phyloP scores from a whole-genome alignment of 1,140 invertebrate genomes.

The Apolygus lucorum region DNA sequence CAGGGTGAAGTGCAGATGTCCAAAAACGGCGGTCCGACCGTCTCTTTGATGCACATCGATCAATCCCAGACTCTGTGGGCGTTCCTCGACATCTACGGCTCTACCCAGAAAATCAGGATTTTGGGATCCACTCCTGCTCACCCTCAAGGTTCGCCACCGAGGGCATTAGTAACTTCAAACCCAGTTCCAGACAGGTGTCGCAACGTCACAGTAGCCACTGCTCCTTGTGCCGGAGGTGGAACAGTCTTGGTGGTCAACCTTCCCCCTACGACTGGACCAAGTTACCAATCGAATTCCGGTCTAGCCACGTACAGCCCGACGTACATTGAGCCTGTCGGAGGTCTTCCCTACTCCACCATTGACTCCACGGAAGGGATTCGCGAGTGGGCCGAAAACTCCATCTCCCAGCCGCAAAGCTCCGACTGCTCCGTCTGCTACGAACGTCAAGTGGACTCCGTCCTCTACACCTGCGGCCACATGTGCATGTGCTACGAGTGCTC shows the following conservation, averaged over 20 bases:
- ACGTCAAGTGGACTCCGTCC: conserved; percentile 79
- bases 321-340: conserved; percentile 46
- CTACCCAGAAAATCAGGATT: conserved; percentile 74
- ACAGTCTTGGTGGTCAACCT: conserved; percentile 70
- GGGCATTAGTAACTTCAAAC: background rate
- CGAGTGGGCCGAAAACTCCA: conserved; percentile 41
- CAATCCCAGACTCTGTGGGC: conserved; percentile 81
- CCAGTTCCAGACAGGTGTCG: conserved; percentile 27
- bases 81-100: conserved; percentile 93
- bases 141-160: conserved; percentile 35
- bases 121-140: conserved; percentile 41
- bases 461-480: conserved; percentile 97
- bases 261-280: conserved; percentile 48
- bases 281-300: conserved; percentile 42
- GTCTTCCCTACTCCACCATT: conserved; percentile 39
- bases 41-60: conserved; percentile 86
- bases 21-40: conserved; percentile 70
- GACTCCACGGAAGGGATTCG: conserved; percentile 34
- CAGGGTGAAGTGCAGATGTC: conserved; percentile 83
- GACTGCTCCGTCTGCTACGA: conserved; percentile 96
- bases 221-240: conserved; percentile 43
- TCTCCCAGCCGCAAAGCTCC: conserved; percentile 33
- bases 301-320: conserved; percentile 51
- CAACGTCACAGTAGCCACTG: conserved; percentile 30
- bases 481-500: conserved; percentile 98